phyloP scores from a whole-genome alignment of 2,113 vertebrate species.

The Scytalopus superciliaris region DNA sequence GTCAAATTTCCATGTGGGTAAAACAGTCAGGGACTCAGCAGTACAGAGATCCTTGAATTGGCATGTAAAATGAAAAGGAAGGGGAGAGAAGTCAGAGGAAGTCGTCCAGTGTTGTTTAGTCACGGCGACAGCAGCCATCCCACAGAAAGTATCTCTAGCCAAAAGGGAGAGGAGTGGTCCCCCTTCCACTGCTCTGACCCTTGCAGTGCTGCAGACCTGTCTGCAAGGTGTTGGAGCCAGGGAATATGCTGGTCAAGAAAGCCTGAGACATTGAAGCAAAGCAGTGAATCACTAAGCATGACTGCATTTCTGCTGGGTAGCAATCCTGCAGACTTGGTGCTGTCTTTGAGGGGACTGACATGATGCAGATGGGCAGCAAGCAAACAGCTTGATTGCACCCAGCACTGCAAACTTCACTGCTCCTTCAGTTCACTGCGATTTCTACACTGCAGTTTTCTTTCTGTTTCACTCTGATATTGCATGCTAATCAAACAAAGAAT shows the following conservation, averaged over 20 bases:
- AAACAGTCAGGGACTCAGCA: not conserved
- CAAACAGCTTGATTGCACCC: not conserved
- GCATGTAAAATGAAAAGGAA: conserved; percentile 40
- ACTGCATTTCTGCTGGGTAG: not conserved
- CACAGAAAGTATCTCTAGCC: conserved; percentile 31
- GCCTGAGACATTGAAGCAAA: not conserved
- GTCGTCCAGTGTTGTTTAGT: not conserved
- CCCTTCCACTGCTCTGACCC: not conserved
- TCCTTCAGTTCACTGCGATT: not conserved
- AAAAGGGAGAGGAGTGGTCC: conserved; percentile 1
- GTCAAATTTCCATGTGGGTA: conserved; percentile 29
- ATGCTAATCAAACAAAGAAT: not conserved
- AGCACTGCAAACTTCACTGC: not conserved
- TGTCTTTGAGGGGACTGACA: not conserved
- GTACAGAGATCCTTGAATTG: conserved; percentile 11
- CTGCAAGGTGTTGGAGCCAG: not conserved
- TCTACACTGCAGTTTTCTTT: not conserved
- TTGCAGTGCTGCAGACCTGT: not conserved
- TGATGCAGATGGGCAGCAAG: not conserved
- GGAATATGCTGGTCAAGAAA: not conserved
- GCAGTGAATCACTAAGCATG: not conserved
- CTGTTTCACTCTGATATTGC: not conserved
- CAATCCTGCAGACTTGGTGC: not conserved
- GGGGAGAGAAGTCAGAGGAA: conserved; percentile 35
- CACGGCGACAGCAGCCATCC: not conserved